These are phyloP conservation scores for Aporophyla lueneburgensis DNA, from an alignment of 2,888 invertebrate genomes.

Conservation along the genomic window DNA sequence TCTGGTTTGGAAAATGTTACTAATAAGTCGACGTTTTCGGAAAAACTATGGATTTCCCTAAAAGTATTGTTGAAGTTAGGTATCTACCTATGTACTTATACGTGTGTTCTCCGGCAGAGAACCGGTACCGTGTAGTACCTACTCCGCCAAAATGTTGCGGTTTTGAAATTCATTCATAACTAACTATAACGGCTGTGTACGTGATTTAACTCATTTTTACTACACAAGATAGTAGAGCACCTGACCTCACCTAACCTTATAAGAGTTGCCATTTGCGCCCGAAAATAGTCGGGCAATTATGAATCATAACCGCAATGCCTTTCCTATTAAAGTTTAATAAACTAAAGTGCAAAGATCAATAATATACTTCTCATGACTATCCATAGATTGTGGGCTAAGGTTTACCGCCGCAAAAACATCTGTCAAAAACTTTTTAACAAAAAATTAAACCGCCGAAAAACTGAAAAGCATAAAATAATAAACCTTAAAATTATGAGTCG, in stretches of 20 bases:
- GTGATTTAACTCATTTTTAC: background rate
- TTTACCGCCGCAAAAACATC: background rate
- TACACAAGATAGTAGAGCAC: background rate
- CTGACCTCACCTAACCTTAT: background rate
- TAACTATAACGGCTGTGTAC: background rate
- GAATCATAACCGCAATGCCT: background rate
- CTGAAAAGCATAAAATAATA: too few species aligned
- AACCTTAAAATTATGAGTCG: too few species aligned
- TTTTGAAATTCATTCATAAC: slow-evolving; percentile 1
- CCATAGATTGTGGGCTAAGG: background rate
- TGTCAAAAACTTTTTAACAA: background rate
- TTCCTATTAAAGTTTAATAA: background rate
- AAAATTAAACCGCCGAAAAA: too few species aligned
- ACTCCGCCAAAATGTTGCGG: background rate
- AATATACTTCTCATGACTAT: background rate
- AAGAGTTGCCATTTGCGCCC: background rate
- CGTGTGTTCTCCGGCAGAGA: background rate
- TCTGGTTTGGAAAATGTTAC: background rate
- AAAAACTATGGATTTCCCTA: too few species aligned
- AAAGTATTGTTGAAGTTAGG: background rate
- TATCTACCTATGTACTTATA: background rate
- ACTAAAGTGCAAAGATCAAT: background rate
- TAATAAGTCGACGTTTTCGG: background rate
- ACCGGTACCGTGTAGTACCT: background rate
- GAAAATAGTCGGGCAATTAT: background rate